phyloP scores from a whole-genome alignment of 1,140 invertebrate genomes.

The Venturia canescens region DNA sequence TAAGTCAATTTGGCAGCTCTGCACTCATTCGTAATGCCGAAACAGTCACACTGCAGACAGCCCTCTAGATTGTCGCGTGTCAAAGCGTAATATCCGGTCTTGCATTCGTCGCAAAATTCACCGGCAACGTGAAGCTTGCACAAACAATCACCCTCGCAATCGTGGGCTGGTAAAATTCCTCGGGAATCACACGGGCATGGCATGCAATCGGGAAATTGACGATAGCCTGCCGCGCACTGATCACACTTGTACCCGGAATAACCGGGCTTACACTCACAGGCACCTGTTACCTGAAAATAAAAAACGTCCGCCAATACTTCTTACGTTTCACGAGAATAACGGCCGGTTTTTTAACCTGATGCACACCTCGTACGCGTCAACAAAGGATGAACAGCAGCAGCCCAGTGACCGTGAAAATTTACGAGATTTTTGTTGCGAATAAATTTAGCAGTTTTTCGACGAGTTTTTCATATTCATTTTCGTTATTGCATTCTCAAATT shows the following conservation, averaged over 20 bases:
- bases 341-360: not conserved
- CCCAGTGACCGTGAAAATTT: too few species aligned
- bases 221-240: slow-evolving; percentile 88
- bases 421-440: too few species aligned
- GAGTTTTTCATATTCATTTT: too few species aligned
- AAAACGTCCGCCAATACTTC: too few species aligned
- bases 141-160: slow-evolving; percentile 89
- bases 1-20: slow-evolving; percentile 79
- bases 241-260: slow-evolving; percentile 91
- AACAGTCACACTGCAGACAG: slow-evolving; percentile 95
- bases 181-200: slow-evolving; percentile 89
- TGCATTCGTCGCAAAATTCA: slow-evolving; percentile 88
- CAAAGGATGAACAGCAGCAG: too few species aligned
- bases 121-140: slow-evolving; percentile 93
- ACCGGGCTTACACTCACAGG: slow-evolving; percentile 90
- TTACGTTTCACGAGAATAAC: too few species aligned
- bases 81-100: slow-evolving; percentile 90
- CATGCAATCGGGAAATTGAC: slow-evolving; percentile 87
- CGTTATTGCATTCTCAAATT: too few species aligned
- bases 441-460: too few species aligned
- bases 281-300: slow-evolving; percentile 81
- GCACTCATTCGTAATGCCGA: slow-evolving; percentile 88
- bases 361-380: not conserved
- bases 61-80: slow-evolving; percentile 86
- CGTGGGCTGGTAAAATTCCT: slow-evolving; percentile 81